A percentile compares a stretch with the other conserved stretches of the same genome.
Conservation (phyloP, 2,797 vertebrate genomes). For the Vespertilio murinus region DNA sequence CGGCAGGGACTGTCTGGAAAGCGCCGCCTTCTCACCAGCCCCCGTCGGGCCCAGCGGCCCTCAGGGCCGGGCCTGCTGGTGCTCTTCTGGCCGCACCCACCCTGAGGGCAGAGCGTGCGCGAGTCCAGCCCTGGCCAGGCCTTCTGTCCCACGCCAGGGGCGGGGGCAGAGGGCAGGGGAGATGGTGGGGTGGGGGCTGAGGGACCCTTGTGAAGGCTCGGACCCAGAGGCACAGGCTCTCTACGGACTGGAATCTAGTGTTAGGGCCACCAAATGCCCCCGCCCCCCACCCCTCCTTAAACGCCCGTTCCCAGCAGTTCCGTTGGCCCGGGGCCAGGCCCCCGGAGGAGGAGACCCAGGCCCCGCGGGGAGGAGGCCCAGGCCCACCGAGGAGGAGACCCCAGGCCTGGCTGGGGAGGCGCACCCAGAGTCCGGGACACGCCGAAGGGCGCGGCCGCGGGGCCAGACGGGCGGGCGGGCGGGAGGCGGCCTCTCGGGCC, state of each 20-base stretch:
- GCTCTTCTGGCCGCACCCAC: neutral
- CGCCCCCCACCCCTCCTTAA: neutral
- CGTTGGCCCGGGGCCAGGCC: neutral
- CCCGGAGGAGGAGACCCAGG: neutral
- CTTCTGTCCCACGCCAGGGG: neutral
- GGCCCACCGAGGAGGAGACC: neutral
- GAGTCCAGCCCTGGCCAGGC: too few species aligned
- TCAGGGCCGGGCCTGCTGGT: neutral
- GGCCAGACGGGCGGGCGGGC: neutral
- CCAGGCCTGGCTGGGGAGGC: too few species aligned
- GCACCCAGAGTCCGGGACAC: neutral
- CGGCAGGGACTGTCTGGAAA: neutral
- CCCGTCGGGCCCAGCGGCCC: neutral
- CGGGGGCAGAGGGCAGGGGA: too few species aligned
- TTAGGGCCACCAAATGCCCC: neutral
- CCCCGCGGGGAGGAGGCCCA: too few species aligned
- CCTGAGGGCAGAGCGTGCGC: neutral
- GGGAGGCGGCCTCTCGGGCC: neutral
- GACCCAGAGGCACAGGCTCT: neutral
- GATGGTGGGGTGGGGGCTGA: accelerated
- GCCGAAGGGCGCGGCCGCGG: neutral
- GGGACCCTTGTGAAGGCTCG: neutral
- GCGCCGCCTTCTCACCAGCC: neutral
- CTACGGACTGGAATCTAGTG: neutral
- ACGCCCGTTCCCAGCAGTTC: neutral